phyloP scores from a whole-genome alignment of 23 tunicate species.

The Corella eumyota region DNA sequence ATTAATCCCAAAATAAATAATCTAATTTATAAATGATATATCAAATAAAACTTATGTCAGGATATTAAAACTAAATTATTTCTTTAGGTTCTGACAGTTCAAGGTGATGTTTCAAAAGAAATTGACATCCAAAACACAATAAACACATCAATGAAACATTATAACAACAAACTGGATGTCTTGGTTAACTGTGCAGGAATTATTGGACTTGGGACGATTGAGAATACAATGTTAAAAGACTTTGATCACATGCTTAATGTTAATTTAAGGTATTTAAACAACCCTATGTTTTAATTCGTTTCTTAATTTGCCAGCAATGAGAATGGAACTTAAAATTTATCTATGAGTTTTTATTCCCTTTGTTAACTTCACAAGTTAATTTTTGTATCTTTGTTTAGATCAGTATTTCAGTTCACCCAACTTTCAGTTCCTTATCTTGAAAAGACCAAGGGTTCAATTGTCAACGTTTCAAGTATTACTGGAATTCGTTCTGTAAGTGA shows the following conservation, averaged over 20 bases:
- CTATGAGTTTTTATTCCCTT: no score
- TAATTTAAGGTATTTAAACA: conserved; percentile 37
- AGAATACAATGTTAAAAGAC: conserved; percentile 23
- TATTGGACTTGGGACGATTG: conserved; percentile 34
- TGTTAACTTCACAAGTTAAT: background rate
- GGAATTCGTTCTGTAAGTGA: conserved; percentile 10
- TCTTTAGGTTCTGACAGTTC: conserved; percentile 10
- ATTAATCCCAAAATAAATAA: no score
- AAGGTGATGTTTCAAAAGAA: conserved; percentile 17
- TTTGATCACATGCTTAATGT: conserved; percentile 34
- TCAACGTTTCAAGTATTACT: conserved; percentile 47
- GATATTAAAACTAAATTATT: background rate
- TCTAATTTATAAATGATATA: no score
- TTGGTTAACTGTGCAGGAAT: conserved; percentile 61
- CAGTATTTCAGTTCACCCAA: conserved; percentile 46
- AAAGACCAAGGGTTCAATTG: conserved; percentile 26
- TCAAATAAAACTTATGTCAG: background rate
- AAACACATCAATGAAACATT: conserved; percentile 4
- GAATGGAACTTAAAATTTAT: no score
- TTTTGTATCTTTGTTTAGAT: conserved; percentile 8
- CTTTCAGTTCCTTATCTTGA: conserved; percentile 36
- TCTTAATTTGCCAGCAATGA: background rate
- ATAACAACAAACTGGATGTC: conserved; percentile 10
- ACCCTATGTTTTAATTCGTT: background rate
- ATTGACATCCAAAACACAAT: conserved; percentile 10